A percentile compares a stretch with the other conserved stretches of the same genome.
Conservation (phyloP, 2,888 invertebrate species). For the Pterostichus madidus region DNA sequence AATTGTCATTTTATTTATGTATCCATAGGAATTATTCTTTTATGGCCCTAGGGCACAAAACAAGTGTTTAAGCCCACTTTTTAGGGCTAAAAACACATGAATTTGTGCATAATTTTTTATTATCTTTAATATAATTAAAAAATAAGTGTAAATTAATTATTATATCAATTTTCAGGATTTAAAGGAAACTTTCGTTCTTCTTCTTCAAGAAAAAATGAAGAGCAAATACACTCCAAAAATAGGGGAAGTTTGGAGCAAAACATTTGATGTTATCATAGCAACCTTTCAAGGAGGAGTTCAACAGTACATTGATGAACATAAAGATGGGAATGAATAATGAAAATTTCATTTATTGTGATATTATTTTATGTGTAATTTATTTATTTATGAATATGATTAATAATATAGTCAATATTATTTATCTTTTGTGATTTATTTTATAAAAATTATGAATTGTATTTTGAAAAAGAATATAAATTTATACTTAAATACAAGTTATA, state of each 20-base stretch:
- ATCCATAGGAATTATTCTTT: too few species aligned
- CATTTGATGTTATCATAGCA: constrained; percentile 72
- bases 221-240: constrained; percentile 75
- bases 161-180: constrained; percentile 74
- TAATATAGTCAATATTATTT: neutral
- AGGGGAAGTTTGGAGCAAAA: constrained; percentile 77
- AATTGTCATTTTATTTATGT: too few species aligned
- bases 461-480: neutral
- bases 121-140: too few species aligned
- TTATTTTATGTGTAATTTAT: constrained; percentile 14
- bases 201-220: constrained; percentile 76
- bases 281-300: constrained; percentile 55
- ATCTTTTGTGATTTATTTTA: constrained; percentile 18
- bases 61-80: too few species aligned
- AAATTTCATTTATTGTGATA: neutral
- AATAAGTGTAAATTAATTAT: neutral
- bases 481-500: neutral
- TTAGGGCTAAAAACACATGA: too few species aligned
- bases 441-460: neutral
- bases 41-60: too few species aligned
- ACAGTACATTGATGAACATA: constrained; percentile 34
- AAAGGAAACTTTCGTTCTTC: constrained; percentile 75
- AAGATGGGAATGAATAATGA: constrained; percentile 8
- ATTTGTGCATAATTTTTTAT: too few species aligned
- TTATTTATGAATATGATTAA: constrained; percentile 17